phyloP scores from a whole-genome alignment of 1,140 invertebrate genomes.

The Grapholita molesta region DNA sequence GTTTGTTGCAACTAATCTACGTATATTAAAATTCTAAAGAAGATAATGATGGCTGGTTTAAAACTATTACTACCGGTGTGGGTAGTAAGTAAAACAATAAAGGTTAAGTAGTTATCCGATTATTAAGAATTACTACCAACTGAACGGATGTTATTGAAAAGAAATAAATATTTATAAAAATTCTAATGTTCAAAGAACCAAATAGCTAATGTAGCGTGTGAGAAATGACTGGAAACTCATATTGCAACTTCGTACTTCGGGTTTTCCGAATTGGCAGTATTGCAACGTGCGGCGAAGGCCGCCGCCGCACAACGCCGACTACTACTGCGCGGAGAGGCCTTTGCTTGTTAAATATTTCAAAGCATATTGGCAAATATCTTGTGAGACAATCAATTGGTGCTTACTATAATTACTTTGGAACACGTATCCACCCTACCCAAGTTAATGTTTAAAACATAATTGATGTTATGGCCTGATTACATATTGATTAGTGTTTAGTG shows the following conservation, averaged over 20 bases:
- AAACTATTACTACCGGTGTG: too few species aligned
- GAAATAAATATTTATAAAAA: background rate
- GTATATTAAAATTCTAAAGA: too few species aligned
- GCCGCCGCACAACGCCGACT: background rate
- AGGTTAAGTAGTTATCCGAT: too few species aligned
- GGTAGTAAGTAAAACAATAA: too few species aligned
- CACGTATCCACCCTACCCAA: too few species aligned
- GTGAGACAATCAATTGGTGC: background rate
- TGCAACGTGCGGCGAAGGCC: constrained; percentile 50
- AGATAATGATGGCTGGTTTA: too few species aligned
- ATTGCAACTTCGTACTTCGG: constrained; percentile 52
- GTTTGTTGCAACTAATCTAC: too few species aligned
- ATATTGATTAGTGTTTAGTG: too few species aligned
- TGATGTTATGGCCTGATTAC: too few species aligned
- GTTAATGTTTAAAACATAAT: too few species aligned
- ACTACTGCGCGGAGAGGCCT: constrained; percentile 28
- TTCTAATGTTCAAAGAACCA: background rate
- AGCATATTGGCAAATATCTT: background rate
- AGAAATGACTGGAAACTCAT: constrained; percentile 44
- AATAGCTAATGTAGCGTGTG: constrained; percentile 16
- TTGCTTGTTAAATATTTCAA: background rate
- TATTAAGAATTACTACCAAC: too few species aligned
- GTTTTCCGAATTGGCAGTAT: constrained; percentile 64
- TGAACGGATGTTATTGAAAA: too few species aligned
- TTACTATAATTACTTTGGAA: background rate